These are phyloP conservation scores for Neodiprion fabricii DNA, from an alignment of 1,140 invertebrate genomes.

Conservation along the genomic window DNA sequence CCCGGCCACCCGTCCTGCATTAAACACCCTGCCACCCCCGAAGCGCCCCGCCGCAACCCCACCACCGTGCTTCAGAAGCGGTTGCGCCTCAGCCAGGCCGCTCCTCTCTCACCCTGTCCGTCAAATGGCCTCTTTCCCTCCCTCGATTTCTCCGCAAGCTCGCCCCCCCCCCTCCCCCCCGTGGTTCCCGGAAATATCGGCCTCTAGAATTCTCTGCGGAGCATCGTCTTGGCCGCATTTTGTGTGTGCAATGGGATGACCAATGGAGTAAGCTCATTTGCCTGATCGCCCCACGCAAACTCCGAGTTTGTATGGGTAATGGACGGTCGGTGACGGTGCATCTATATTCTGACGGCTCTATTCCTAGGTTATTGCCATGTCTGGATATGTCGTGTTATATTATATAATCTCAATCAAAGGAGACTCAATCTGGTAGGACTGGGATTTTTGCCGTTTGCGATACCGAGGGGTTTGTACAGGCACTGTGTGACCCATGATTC, in stretches of 20 bases:
- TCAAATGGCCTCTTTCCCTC: conserved; percentile 20
- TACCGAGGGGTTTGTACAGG: too few species aligned
- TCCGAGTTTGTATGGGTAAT: too few species aligned
- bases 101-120: conserved; percentile 9
- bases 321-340: neutral
- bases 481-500: too few species aligned
- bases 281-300: neutral
- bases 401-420: too few species aligned
- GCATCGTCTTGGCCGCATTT: too few species aligned
- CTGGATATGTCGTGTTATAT: too few species aligned
- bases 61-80: conserved; percentile 49
- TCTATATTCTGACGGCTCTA: neutral
- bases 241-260: neutral
- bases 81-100: conserved; percentile 39
- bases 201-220: neutral
- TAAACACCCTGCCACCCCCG: conserved; percentile 58
- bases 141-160: conserved; percentile 24
- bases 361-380: too few species aligned
- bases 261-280: neutral
- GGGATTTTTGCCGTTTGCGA: too few species aligned
- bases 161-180: conserved; percentile 27
- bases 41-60: conserved; percentile 38
- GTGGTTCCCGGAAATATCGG: conserved; percentile 1
- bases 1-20: conserved; percentile 58
- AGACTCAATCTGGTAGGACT: too few species aligned